Conservation (phyloP, 2,888 invertebrate species). For the Apodemia duryi region DNA sequence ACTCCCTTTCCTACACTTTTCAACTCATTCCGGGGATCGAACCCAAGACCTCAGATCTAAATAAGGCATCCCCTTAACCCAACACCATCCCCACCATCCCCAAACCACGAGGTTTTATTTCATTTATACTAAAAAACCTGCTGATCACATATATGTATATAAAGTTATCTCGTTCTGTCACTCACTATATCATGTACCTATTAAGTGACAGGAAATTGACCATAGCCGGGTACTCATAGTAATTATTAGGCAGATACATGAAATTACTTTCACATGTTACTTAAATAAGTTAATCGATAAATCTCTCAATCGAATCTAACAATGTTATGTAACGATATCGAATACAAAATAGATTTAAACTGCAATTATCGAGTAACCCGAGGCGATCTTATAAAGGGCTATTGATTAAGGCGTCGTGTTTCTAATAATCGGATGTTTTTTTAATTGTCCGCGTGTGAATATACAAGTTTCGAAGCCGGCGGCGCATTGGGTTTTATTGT, state of each 20-base stretch:
- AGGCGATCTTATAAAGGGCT: conserved; percentile 6
- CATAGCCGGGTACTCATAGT: not conserved
- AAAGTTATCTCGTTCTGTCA: conserved; percentile 5
- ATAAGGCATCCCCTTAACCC: too few species aligned
- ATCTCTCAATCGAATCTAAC: conserved; percentile 13
- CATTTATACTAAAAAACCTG: too few species aligned
- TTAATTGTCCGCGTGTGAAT: conserved; percentile 14
- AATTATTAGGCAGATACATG: conserved; percentile 9
- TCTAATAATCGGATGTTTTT: conserved; percentile 14
- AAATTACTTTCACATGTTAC: conserved; percentile 14
- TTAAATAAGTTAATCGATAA: conserved; percentile 12
- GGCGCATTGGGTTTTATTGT: not conserved
- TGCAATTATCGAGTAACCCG: conserved; percentile 12
- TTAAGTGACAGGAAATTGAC: conserved; percentile 7
- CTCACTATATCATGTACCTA: not conserved
- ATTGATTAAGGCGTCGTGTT: conserved; percentile 11
- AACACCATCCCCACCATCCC: too few species aligned
- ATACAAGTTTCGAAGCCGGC: not conserved
- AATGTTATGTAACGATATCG: conserved; percentile 9
- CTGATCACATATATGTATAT: not conserved
- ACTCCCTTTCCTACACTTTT: too few species aligned
- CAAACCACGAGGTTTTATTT: too few species aligned
- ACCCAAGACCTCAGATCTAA: too few species aligned
- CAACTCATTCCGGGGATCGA: too few species aligned
- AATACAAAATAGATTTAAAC: conserved; percentile 15